phyloP scores from a whole-genome alignment of 1,140 invertebrate species.

The Meloidogyne exigua region DNA sequence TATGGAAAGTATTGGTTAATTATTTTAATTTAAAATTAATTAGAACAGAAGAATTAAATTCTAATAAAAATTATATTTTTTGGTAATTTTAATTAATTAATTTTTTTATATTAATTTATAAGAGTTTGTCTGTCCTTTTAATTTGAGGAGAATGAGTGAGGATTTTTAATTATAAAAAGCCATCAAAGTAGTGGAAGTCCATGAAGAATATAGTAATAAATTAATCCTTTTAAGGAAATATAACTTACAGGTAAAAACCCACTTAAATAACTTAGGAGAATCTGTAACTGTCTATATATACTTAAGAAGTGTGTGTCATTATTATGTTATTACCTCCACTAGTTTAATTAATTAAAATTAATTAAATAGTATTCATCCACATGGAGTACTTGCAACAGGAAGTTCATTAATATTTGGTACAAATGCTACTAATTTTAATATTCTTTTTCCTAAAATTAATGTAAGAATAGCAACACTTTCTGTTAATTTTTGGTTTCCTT shows the following conservation, averaged over 20 bases:
- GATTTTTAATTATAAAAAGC: too few relatives aligned
- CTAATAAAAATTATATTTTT: conserved; percentile 18
- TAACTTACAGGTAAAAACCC: too few relatives aligned
- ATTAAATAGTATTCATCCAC: conserved; percentile 20
- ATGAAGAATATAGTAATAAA: too few relatives aligned
- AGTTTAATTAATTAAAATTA: background rate
- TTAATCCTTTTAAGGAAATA: too few relatives aligned
- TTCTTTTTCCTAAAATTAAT: conserved; percentile 4
- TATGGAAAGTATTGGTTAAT: conserved; percentile 18
- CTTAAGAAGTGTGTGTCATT: too few relatives aligned
- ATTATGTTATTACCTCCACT: too few relatives aligned
- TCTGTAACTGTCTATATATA: too few relatives aligned
- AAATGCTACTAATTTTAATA: conserved; percentile 5
- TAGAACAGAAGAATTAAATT: conserved; percentile 9
- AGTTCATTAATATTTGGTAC: conserved; percentile 16
- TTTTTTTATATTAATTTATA: background rate
- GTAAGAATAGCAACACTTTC: conserved; percentile 16
- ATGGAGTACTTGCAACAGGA: conserved; percentile 12
- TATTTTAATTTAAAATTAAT: conserved; percentile 15
- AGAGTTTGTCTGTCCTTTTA: too few relatives aligned
- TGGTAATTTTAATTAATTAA: background rate
- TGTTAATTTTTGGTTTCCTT: conserved; percentile 19
- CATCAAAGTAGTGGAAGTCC: too few relatives aligned
- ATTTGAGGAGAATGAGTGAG: too few relatives aligned
- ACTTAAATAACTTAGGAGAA: too few relatives aligned